Percentiles rank a stretch among this genome's conserved stretches.
These are phyloP conservation scores for Ophion ventricosus DNA, from an alignment of 2,888 invertebrate genomes.

Conservation along the genomic window DNA sequence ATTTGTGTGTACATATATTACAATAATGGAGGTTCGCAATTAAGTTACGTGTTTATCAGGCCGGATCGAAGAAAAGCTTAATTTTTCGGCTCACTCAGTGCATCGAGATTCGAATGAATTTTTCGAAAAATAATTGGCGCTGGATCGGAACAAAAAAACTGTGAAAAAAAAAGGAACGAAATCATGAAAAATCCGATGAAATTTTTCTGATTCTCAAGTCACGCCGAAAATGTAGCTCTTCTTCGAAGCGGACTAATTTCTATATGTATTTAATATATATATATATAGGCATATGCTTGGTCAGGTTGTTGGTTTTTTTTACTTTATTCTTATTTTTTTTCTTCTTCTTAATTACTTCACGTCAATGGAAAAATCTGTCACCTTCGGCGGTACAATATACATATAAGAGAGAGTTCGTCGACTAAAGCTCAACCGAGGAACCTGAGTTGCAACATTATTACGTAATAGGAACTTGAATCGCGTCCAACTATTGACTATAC, in stretches of 20 bases:
- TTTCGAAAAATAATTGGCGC: background rate
- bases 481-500: slow-evolving; percentile 58
- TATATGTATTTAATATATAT: slow-evolving; percentile 35
- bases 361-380: slow-evolving; percentile 49
- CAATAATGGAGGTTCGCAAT: slow-evolving; percentile 54
- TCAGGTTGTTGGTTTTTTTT: slow-evolving; percentile 60
- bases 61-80: slow-evolving; percentile 12
- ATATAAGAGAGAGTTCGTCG: slow-evolving; percentile 48
- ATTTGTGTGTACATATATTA: slow-evolving; percentile 39
- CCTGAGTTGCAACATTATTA: slow-evolving; percentile 70
- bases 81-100: background rate
- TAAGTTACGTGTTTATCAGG: slow-evolving; percentile 22
- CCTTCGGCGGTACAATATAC: slow-evolving; percentile 50
- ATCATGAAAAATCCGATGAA: too few species aligned
- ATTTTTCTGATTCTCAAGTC: too few species aligned
- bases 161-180: too few species aligned
- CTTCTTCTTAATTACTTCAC: slow-evolving; percentile 15
- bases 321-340: slow-evolving; percentile 29
- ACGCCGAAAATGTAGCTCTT: too few species aligned
- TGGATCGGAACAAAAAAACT: background rate
- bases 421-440: slow-evolving; percentile 76
- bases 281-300: slow-evolving; percentile 69
- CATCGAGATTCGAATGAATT: background rate
- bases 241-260: background rate
- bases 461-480: slow-evolving; percentile 76